These are phyloP conservation scores for Saturnia pavonia DNA, from an alignment of 2,888 invertebrate genomes.

Conservation along the genomic window DNA sequence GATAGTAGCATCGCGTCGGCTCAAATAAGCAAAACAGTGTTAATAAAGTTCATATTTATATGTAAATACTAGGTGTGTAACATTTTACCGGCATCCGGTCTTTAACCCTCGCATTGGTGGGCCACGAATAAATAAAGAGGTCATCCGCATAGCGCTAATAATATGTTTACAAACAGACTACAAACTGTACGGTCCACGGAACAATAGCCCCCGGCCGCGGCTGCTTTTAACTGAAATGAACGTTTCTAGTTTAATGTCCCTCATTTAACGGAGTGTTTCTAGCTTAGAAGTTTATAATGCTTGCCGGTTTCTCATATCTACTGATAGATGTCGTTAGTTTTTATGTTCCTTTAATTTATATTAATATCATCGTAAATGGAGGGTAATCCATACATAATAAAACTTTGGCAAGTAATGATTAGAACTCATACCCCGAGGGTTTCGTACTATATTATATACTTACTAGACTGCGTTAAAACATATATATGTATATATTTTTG, in stretches of 20 bases:
- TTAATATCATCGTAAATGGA: no score
- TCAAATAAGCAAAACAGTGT: not conserved
- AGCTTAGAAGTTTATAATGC: not conserved
- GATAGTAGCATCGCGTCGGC: no score
- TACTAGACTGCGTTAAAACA: no score
- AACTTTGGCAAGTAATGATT: no score
- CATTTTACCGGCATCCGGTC: slow-evolving; percentile 8
- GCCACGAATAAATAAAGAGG: slow-evolving; percentile 19
- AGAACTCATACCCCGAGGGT: no score
- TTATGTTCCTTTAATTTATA: no score
- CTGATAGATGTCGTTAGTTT: no score
- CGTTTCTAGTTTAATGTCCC: not conserved
- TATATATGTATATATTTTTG: no score
- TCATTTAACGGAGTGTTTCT: not conserved
- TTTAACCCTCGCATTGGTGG: slow-evolving; percentile 17
- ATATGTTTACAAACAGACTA: slow-evolving; percentile 33
- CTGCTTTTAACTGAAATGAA: not conserved
- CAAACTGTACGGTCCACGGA: slow-evolving; percentile 25
- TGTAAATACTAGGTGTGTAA: not conserved
- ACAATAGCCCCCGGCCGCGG: not conserved
- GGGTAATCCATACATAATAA: no score
- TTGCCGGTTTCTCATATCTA: no score
- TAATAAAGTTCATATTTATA: slow-evolving; percentile 8
- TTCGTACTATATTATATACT: no score
- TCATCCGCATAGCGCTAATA: slow-evolving; percentile 19